phyloP scores from a whole-genome alignment of 2,113 vertebrate genomes.

The Rhinopomastus cyanomelas region DNA sequence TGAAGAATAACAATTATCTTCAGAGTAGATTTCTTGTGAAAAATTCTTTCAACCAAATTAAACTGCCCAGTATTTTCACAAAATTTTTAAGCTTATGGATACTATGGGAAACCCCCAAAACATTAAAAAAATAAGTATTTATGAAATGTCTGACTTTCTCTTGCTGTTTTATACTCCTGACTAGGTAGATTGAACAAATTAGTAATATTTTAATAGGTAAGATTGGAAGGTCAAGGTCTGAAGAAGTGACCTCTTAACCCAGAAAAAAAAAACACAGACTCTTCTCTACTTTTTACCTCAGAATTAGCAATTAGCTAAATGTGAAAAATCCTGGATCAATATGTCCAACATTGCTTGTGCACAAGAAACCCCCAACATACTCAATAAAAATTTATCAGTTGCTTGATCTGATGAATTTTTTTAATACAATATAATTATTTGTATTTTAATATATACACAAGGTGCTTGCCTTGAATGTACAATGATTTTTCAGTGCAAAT shows the following conservation, averaged over 20 bases:
- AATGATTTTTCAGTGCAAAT: neutral
- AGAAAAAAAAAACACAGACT: neutral
- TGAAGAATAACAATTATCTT: neutral
- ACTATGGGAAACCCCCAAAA: neutral
- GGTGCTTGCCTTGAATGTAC: neutral
- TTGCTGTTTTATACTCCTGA: neutral
- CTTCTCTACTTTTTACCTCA: neutral
- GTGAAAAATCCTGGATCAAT: constrained; percentile 26
- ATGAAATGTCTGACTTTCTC: neutral
- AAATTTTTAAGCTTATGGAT: neutral
- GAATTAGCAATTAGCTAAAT: constrained; percentile 4
- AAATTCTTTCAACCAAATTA: neutral
- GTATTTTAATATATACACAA: neutral
- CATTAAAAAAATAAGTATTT: neutral
- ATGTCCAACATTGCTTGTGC: neutral
- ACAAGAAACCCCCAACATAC: neutral
- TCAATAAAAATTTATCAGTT: constrained; percentile 32
- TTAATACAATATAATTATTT: neutral
- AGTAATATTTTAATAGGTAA: neutral
- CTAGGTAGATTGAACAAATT: neutral
- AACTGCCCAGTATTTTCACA: neutral
- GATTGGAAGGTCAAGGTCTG: neutral
- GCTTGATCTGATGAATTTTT: constrained; percentile 17
- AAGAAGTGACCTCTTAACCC: neutral
- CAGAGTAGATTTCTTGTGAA: neutral